Base-by-base conservation (phyloP, 2,888 invertebrate species). In the Cybosia mesomella region DNA sequence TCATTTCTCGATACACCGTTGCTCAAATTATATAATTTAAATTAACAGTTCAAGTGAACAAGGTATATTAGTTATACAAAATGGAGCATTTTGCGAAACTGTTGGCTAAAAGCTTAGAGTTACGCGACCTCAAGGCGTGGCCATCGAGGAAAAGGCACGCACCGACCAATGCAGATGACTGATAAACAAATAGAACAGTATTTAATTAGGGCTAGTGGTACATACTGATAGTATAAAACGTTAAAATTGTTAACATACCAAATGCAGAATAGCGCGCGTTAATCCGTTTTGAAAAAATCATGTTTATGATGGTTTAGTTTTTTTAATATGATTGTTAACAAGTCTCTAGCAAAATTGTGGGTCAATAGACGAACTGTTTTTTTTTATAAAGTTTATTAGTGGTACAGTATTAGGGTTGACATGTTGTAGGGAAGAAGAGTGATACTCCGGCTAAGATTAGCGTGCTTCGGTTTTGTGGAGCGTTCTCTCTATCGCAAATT, bases 51-150 rank as follows among this genome's bases (percentile, higher is more conserved):
- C 34, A 39, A 62, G 49, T 55, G 22, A 65, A 63, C 58, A 67
- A 49, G 71, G 77, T 63, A 43, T 32, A 58, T 66, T n/a, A n/a
- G n/a, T n/a, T 59, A 67, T 60, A 70, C 49, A n/a, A 75, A 75
- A 63, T 66, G 58, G 65, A 70, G 72, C 67, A 72, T 66, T 82
- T 82, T 80, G 71, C 74, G 73, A 82, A 80, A 80, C 22, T 64
- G 55, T 70, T 74, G 64, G 71, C 71, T 49, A 39, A 62, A 24
- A 73, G 68, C 58, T 18, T 61, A 22, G 57, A 70, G 72, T 75
- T 77, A 77, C 74, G 71, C 68, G 67, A 70, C 71, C 66, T 43
- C 43, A 68, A 67, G 80, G 80, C 62, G 80, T 82, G 80, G 82
- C 70, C 57, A 71, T 70, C 62, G 66, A 63, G 66, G 55, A 68